Conservation (phyloP, 1,140 invertebrate genomes). For the Leguminivora glycinivorella region DNA sequence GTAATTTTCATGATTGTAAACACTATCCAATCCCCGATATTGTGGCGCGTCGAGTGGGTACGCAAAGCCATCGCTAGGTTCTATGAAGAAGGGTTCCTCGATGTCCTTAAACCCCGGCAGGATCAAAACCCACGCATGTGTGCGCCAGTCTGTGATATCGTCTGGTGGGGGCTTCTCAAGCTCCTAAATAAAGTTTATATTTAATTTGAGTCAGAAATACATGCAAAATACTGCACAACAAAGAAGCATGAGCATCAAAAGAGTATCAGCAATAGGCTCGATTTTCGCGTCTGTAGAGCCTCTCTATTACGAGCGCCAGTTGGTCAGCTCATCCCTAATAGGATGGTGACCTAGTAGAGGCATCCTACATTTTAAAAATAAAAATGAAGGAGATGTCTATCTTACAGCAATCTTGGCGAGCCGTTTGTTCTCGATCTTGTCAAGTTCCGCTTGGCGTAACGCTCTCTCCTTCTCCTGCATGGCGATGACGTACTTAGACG, state of each 20-base stretch:
- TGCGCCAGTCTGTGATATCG: constrained; percentile 84
- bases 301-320: no score
- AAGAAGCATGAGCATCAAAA: no score
- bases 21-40: constrained; percentile 89
- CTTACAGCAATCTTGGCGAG: constrained; percentile 67
- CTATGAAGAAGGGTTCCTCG: constrained; percentile 87
- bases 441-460: constrained; percentile 53
- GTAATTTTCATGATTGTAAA: constrained; percentile 94
- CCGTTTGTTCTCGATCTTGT: constrained; percentile 70
- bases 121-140: constrained; percentile 92
- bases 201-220: no score
- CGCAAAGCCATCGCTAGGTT: constrained; percentile 86
- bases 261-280: no score
- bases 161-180: constrained; percentile 86
- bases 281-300: no score
- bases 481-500: constrained; percentile 81
- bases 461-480: constrained; percentile 80
- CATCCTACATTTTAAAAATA: no score
- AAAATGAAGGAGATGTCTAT: background rate
- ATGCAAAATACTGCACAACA: no score
- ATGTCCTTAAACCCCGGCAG: constrained; percentile 82
- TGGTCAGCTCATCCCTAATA: no score
- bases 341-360: no score
- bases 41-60: constrained; percentile 80
- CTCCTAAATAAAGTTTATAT: constrained; percentile 77